A percentile compares a stretch with the other conserved stretches of the same genome.
Evolutionary conservation across 2,888 invertebrate species (phyloP).

Genomic region (Tipula lateralis): DNA sequence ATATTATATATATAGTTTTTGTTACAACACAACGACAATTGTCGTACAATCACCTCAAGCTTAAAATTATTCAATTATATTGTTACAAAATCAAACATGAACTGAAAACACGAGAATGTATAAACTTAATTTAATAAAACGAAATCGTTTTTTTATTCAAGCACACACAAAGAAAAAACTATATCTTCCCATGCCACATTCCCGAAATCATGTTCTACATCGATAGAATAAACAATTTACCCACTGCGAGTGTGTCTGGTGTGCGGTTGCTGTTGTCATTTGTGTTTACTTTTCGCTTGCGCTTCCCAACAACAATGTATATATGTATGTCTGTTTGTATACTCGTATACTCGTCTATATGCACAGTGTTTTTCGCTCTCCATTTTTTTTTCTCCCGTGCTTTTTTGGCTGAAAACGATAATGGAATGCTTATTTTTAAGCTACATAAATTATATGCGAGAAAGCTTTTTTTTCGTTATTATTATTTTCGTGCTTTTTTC

Average conservation of each 20-base stretch:
- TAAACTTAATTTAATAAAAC: not conserved
- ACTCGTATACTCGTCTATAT: no score
- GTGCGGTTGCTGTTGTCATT: not conserved
- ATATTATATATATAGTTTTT: no score
- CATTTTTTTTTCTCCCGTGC: not conserved
- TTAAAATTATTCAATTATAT: not conserved
- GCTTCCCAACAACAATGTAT: not conserved
- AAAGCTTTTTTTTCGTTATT: not conserved
- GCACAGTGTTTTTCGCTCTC: not conserved
- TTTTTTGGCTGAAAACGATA: not conserved
- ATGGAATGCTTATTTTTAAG: slow-evolving; percentile 19
- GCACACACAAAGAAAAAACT: not conserved
- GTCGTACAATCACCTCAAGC: not conserved
- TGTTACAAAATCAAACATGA: not conserved
- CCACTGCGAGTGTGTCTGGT: not conserved
- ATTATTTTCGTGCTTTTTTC: not conserved
- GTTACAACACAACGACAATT: not conserved
- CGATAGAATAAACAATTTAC: not conserved
- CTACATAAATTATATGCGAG: slow-evolving; percentile 15
- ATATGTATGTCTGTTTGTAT: not conserved
- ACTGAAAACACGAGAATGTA: not conserved
- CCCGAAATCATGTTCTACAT: not conserved
- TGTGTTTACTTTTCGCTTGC: not conserved
- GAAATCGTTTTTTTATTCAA: not conserved
- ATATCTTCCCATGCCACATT: not conserved